Conservation (phyloP, 2,113 vertebrate genomes). For the Engraulis encrasicolus region DNA sequence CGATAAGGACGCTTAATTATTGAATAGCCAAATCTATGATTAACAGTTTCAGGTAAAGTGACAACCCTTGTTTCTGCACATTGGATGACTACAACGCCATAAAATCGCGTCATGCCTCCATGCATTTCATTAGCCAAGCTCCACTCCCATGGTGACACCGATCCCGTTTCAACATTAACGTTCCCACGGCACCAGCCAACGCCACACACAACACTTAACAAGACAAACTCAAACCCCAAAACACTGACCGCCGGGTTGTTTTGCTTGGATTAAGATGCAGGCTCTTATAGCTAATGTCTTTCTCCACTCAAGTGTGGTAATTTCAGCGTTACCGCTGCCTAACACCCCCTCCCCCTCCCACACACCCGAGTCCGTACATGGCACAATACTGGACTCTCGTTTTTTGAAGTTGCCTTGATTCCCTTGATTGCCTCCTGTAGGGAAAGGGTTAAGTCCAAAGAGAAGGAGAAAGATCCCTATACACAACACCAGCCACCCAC, state of each 20-base stretch:
- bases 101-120: conserved; percentile 38
- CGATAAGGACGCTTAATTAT: background rate
- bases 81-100: conserved; percentile 33
- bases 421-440: conserved; percentile 44
- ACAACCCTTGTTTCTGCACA: background rate
- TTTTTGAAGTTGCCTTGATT: conserved; percentile 42
- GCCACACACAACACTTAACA: conserved; percentile 23
- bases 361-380: conserved; percentile 28
- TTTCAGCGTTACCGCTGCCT: conserved; percentile 46
- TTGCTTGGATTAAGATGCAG: conserved; percentile 75
- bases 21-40: conserved; percentile 10
- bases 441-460: conserved; percentile 47
- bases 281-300: conserved; percentile 64
- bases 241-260: conserved; percentile 62
- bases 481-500: background rate
- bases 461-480: conserved; percentile 4
- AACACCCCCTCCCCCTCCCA: too few relatives aligned
- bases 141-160: conserved; percentile 32
- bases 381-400: conserved; percentile 30
- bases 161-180: conserved; percentile 18
- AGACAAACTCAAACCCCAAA: conserved; percentile 50
- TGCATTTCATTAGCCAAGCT: conserved; percentile 38
- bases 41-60: background rate
- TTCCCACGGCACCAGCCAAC: background rate
- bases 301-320: conserved; percentile 50